A percentile compares a stretch with the other conserved stretches of the same genome.
Conservation (phyloP, 2,113 vertebrate species). For the Aegithalos caudatus region DNA sequence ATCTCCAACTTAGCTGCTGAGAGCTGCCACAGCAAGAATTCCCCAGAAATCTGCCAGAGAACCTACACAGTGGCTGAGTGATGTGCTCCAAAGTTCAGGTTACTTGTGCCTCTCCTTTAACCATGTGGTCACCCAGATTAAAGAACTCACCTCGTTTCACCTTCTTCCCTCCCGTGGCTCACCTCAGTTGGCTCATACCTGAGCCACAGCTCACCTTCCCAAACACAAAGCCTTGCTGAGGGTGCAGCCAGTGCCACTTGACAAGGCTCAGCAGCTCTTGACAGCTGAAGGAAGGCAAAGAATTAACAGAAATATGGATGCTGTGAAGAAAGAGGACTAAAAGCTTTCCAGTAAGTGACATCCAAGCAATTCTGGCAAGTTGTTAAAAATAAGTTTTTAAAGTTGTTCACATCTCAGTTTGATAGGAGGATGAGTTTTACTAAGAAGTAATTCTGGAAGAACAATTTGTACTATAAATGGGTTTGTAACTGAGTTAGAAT, state of each 20-base stretch:
- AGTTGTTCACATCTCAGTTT: background rate
- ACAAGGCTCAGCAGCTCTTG: background rate
- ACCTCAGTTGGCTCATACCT: background rate
- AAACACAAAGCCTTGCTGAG: accelerated
- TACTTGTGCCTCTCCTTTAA: background rate
- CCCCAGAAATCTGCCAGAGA: background rate
- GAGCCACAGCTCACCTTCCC: background rate
- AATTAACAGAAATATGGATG: background rate
- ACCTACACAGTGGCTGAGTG: background rate
- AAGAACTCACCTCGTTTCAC: background rate
- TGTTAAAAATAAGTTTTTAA: background rate
- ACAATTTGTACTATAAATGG: background rate
- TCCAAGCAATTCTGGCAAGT: background rate
- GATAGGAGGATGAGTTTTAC: background rate
- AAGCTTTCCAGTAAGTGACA: background rate
- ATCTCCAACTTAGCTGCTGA: background rate
- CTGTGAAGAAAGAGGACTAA: background rate
- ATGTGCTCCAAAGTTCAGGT: background rate
- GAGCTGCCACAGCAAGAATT: background rate
- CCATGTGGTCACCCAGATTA: background rate
- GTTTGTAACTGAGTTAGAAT: background rate
- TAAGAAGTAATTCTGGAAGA: background rate
- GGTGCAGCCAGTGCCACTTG: background rate
- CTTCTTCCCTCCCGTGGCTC: background rate
- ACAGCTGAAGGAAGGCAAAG: background rate